Percentiles rank a stretch among this genome's conserved stretches.
phyloP scores from a whole-genome alignment of 2,113 vertebrate genomes.

The Orthonyx spaldingii region DNA sequence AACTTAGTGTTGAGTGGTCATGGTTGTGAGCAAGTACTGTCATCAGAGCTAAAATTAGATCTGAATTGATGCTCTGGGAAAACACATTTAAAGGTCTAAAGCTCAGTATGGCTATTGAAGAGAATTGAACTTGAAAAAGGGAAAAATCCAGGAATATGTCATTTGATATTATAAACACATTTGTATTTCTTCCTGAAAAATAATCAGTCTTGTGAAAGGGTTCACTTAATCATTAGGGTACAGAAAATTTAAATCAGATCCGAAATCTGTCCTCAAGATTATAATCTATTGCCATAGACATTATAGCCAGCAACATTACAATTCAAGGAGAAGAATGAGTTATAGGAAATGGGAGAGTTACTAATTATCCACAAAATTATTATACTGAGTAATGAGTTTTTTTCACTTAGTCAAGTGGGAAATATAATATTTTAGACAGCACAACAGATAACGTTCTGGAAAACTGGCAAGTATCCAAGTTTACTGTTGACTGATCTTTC shows the following conservation, averaged over 20 bases:
- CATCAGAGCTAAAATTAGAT: background rate
- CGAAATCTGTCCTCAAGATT: background rate
- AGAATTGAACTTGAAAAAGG: background rate
- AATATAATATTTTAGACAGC: slow-evolving; percentile 2
- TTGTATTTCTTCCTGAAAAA: background rate
- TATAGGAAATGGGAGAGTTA: background rate
- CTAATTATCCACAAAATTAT: slow-evolving; percentile 39
- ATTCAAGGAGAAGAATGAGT: background rate
- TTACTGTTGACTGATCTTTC: background rate
- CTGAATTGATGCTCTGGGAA: background rate
- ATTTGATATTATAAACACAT: background rate
- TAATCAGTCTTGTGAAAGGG: background rate
- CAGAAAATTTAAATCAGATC: background rate
- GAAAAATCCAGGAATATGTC: background rate
- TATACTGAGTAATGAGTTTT: background rate
- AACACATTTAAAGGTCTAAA: background rate
- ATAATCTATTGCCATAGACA: background rate
- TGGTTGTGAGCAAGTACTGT: background rate
- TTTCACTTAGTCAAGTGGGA: slow-evolving; percentile 1
- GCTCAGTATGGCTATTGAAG: background rate
- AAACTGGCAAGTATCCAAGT: background rate
- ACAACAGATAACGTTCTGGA: background rate
- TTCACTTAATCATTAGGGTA: background rate
- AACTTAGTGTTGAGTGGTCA: background rate
- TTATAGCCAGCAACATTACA: background rate